phyloP scores from a whole-genome alignment of 2,797 vertebrate genomes.

The Botia kubotai region DNA sequence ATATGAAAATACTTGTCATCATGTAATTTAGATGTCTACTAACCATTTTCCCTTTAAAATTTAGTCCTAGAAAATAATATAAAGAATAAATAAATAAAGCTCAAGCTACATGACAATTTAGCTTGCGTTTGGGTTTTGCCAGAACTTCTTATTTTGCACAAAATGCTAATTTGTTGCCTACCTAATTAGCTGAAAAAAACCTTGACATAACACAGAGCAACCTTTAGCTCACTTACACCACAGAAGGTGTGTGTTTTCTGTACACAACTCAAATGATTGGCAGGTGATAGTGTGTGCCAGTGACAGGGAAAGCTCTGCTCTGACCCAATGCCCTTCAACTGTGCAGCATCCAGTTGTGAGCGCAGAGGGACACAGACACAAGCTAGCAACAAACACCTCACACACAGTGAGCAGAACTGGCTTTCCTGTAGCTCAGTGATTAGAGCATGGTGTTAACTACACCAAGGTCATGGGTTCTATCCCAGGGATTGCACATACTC shows the following conservation, averaged over 20 bases:
- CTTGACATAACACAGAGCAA: not conserved
- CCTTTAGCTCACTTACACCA: not conserved
- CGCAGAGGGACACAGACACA: conserved; percentile 22
- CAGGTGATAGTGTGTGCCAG: conserved; percentile 41
- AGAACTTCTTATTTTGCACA: conserved; percentile 34
- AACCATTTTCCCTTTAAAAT: not conserved
- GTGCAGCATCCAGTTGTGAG: conserved; percentile 18
- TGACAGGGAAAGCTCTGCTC: conserved; percentile 45
- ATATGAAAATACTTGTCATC: too few relatives aligned
- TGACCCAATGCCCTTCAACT: conserved; percentile 39
- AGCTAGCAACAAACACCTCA: conserved; percentile 9
- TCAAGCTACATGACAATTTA: conserved; percentile 16
- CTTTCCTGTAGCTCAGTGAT: too few relatives aligned
- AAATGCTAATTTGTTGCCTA: conserved; percentile 55
- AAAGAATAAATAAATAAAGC: conserved; percentile 43
- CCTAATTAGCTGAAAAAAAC: conserved; percentile 65
- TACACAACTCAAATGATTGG: conserved; percentile 59
- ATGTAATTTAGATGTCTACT: not conserved
- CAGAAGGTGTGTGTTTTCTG: not conserved
- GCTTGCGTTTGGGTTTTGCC: not conserved
- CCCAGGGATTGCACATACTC: too few relatives aligned
- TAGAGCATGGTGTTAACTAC: too few relatives aligned
- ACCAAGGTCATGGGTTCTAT: too few relatives aligned
- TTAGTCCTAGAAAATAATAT: not conserved
- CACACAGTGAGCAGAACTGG: not conserved